phyloP scores from a whole-genome alignment of 2,888 invertebrate species.

The Girardia tigrina region DNA sequence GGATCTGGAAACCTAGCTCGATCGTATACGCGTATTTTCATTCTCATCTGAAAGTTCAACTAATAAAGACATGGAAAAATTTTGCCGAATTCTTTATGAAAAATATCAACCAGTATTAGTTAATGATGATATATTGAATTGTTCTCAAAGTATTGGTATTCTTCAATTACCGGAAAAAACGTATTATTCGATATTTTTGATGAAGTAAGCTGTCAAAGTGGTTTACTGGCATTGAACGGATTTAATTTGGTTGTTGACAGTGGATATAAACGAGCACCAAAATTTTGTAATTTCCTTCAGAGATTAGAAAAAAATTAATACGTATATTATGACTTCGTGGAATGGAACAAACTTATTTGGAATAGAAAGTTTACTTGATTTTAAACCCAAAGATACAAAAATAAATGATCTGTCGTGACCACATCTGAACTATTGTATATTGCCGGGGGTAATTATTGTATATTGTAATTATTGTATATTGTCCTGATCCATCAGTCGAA shows the following conservation, averaged over 20 bases:
- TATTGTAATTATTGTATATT: too few species aligned
- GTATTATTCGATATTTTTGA: not conserved
- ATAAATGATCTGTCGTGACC: not conserved
- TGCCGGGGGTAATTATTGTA: too few species aligned
- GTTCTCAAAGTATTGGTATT: not conserved
- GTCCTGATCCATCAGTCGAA: not conserved
- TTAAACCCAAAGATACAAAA: not conserved
- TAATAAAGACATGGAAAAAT: not conserved
- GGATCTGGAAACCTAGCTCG: not conserved
- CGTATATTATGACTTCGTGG: not conserved
- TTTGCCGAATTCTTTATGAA: not conserved
- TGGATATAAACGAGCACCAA: not conserved
- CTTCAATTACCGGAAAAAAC: not conserved
- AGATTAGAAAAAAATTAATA: not conserved
- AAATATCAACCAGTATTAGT: not conserved
- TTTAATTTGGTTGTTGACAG: not conserved
- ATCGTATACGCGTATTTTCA: not conserved
- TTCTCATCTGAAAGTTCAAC: not conserved
- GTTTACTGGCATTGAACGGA: constrained; percentile 12
- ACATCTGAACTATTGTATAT: not conserved
- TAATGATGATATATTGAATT: not conserved
- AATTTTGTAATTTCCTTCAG: constrained; percentile 4
- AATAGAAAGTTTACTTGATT: not conserved
- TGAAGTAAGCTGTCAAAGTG: not conserved
- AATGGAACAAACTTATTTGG: not conserved